phyloP scores from a whole-genome alignment of 23 tunicate genomes.

The Botrylloides violaceus region DNA sequence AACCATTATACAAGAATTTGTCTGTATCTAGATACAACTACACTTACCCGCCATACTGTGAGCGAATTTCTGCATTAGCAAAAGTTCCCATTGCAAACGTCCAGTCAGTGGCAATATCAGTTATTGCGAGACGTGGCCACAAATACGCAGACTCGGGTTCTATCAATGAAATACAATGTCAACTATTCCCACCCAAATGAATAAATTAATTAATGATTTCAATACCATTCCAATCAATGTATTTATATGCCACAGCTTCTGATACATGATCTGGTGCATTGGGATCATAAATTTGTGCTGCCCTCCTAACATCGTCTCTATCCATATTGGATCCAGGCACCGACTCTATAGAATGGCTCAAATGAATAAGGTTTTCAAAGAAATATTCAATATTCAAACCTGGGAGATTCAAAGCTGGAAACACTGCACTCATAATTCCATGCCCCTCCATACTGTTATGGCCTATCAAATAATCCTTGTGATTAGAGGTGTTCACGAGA shows the following conservation, averaged over 20 bases:
- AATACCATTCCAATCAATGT: constrained; percentile 11
- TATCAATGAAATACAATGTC: background rate
- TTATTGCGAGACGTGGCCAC: constrained; percentile 20
- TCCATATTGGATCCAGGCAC: constrained; percentile 2
- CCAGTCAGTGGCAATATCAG: constrained; percentile 3
- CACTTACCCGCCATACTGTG: background rate
- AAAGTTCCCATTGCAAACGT: background rate
- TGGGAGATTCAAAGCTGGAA: constrained; percentile 29
- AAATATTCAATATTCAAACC: too few relatives aligned
- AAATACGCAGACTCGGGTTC: constrained; percentile 18
- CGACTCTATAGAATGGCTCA: too few relatives aligned
- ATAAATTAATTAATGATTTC: too few relatives aligned
- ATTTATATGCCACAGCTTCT: constrained; percentile 11
- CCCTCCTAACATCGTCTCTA: constrained; percentile 22
- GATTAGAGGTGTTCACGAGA: constrained; percentile 16
- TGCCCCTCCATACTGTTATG: constrained; percentile 49
- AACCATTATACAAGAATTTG: background rate
- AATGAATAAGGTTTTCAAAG: too few relatives aligned
- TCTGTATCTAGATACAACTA: background rate
- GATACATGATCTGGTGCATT: background rate
- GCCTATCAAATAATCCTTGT: constrained; percentile 45
- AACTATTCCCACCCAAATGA: background rate
- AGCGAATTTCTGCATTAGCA: constrained; percentile 4
- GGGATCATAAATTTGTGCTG: constrained; percentile 2
- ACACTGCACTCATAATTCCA: constrained; percentile 13